These are phyloP conservation scores for Sula dactylatra DNA, from an alignment of 2,113 vertebrate genomes.

Conservation along the genomic window DNA sequence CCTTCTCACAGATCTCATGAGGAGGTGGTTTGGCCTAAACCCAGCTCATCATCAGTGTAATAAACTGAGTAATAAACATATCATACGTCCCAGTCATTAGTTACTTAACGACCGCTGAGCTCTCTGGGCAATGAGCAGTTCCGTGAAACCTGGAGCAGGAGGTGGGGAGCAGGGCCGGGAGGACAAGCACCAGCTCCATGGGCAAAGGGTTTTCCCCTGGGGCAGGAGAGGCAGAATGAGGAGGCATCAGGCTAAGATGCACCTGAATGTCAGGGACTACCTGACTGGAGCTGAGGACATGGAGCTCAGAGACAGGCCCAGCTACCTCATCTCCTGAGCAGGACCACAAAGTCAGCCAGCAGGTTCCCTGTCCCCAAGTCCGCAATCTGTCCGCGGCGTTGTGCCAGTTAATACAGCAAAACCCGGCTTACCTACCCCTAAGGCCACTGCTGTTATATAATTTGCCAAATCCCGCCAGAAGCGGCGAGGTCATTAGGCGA, in stretches of 20 bases:
- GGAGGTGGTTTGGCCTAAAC: background rate
- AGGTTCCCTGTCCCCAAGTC: background rate
- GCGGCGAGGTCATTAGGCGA: fast-evolving
- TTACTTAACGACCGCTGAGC: background rate
- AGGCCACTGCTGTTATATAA: background rate
- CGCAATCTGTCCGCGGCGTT: background rate
- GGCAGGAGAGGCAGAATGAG: background rate
- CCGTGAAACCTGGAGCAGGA: background rate
- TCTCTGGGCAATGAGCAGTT: background rate
- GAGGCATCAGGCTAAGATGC: background rate
- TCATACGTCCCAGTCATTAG: background rate
- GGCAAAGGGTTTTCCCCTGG: background rate
- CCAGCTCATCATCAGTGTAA: background rate
- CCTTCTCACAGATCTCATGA: background rate
- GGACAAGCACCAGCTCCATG: background rate
- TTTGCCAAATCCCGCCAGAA: background rate
- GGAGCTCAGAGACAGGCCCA: background rate
- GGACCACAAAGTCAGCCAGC: background rate
- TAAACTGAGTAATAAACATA: background rate
- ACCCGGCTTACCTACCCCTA: background rate
- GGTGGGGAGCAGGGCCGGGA: background rate
- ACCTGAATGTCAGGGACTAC: background rate
- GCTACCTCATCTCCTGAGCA: background rate
- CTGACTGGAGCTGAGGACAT: background rate
- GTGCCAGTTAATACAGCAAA: background rate